These are phyloP conservation scores for Sericinus montela DNA, from an alignment of 2,888 invertebrate genomes.

Conservation along the genomic window DNA sequence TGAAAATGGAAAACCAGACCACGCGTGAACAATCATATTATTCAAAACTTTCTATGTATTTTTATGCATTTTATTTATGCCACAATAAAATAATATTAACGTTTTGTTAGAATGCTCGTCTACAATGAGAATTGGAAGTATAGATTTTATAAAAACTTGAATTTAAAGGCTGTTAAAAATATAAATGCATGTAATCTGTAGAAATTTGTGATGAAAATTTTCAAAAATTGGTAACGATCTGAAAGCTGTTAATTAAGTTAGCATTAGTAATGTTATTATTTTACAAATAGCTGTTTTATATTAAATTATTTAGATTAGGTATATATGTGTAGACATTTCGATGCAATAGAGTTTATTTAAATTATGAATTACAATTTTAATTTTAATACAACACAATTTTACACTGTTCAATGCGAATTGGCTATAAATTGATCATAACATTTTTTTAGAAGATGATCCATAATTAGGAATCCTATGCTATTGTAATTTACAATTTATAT, in stretches of 20 bases:
- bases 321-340: background rate
- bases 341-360: background rate
- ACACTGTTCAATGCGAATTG: too few relatives aligned
- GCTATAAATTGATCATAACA: too few relatives aligned
- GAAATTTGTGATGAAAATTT: too few relatives aligned
- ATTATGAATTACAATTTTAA: too few relatives aligned
- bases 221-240: too few relatives aligned
- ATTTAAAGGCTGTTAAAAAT: background rate
- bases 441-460: too few relatives aligned
- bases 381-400: too few relatives aligned
- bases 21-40: constrained; percentile 36
- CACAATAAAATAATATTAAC: constrained; percentile 1
- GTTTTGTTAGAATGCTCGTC: background rate
- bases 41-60: constrained; percentile 43
- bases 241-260: too few relatives aligned
- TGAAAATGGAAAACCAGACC: constrained; percentile 30
- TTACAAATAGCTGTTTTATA: background rate
- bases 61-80: constrained; percentile 57
- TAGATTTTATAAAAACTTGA: background rate
- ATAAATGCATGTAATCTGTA: too few relatives aligned
- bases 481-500: too few relatives aligned
- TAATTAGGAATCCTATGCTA: too few relatives aligned
- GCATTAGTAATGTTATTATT: too few relatives aligned
- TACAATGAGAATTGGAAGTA: background rate
- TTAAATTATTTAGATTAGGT: background rate